Evolutionary conservation across 2,797 vertebrate genomes (phyloP).

Genomic region (Eutrigla gurnardus): DNA sequence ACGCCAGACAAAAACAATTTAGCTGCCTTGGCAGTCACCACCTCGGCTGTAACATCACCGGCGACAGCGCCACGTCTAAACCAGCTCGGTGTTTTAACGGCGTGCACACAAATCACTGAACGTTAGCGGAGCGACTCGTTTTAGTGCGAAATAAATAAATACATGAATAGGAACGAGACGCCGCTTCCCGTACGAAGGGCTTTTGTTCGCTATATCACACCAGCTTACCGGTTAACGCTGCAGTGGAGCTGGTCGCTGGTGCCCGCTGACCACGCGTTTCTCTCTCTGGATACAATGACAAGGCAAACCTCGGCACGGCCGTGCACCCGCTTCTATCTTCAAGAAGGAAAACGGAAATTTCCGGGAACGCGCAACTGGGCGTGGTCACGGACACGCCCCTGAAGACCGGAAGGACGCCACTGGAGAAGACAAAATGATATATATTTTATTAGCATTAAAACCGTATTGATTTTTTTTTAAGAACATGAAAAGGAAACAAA

Average conservation of each 20-base stretch:
- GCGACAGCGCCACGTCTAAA: slow-evolving; percentile 42
- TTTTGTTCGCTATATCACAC: slow-evolving; percentile 15
- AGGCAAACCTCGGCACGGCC: slow-evolving; percentile 45
- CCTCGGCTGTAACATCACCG: not conserved
- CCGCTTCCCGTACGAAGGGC: not conserved
- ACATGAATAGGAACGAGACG: not conserved
- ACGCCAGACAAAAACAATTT: slow-evolving; percentile 67
- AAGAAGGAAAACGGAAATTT: slow-evolving; percentile 62
- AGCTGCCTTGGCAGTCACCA: slow-evolving; percentile 27
- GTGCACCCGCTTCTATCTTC: slow-evolving; percentile 52
- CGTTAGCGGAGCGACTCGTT: not conserved
- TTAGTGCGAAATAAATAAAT: not conserved
- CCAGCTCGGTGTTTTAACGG: not conserved
- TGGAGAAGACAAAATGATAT: not conserved
- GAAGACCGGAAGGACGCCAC: slow-evolving; percentile 30
- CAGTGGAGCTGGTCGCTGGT: slow-evolving; percentile 40
- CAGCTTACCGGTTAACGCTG: slow-evolving; percentile 68
- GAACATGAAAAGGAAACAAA: not conserved
- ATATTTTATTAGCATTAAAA: too few species aligned
- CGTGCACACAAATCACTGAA: not conserved
- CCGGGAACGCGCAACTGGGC: slow-evolving; percentile 68
- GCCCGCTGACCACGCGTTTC: slow-evolving; percentile 71
- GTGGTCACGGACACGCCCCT: slow-evolving; percentile 57
- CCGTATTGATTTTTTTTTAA: not conserved
- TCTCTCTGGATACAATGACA: slow-evolving; percentile 71